phyloP scores from a whole-genome alignment of 1,140 invertebrate genomes.

The Bombus sibiricus region DNA sequence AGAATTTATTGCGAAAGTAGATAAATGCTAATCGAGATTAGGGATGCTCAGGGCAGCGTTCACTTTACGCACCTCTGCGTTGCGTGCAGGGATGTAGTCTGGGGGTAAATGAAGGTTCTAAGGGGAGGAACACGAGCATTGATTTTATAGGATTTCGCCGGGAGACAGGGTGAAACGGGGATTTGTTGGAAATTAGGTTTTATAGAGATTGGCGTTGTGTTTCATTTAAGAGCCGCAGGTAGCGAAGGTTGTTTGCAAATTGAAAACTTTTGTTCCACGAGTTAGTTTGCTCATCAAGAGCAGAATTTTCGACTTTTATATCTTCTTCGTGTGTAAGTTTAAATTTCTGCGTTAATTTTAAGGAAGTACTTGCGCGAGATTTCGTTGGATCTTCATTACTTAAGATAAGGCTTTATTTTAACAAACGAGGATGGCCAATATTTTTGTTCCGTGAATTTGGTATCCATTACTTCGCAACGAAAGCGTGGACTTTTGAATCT shows the following conservation, averaged over 20 bases:
- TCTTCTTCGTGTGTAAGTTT: not conserved
- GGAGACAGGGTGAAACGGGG: not conserved
- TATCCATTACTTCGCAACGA: no score
- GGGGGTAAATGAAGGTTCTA: not conserved
- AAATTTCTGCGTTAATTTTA: not conserved
- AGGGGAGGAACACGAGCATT: not conserved
- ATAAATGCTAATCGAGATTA: not conserved
- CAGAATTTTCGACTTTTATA: not conserved
- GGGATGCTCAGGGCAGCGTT: not conserved
- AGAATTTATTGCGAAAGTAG: not conserved
- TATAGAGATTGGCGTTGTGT: not conserved
- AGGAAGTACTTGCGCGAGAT: rapidly evolving
- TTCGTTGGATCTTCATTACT: not conserved
- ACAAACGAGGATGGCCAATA: not conserved
- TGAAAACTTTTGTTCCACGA: not conserved
- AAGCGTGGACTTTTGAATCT: no score
- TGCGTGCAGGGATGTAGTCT: not conserved
- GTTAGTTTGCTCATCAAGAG: not conserved
- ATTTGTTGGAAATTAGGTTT: not conserved
- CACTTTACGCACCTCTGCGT: not conserved
- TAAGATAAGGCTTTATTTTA: not conserved
- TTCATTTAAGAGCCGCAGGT: not conserved
- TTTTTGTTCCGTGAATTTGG: not conserved
- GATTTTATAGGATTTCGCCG: not conserved
- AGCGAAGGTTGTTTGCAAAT: not conserved